Evolutionary conservation across 2,888 invertebrate genomes (phyloP), one percentile per base, ranked within the genome.

Genomic region (Pyrochroa serraticornis): DNA sequence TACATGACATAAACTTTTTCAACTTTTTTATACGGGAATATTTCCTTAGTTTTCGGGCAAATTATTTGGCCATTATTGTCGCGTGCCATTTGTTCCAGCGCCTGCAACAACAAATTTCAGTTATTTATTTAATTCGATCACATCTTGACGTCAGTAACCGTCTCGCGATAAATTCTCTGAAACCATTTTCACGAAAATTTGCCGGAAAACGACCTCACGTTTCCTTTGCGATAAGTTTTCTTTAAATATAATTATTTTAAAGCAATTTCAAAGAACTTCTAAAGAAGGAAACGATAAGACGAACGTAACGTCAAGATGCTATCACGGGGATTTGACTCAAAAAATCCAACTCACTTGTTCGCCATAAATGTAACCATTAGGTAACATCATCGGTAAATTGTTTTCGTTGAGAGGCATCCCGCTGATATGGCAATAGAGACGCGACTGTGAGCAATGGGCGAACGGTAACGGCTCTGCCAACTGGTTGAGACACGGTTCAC

Each of bases 1-100:
- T 86, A 98, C 97, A 98, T 97, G 50, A 99, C 95, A 78, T 91
- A 99, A 43, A 98, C 97, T 81, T 97, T 97, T 77, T 97, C 95
- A 42, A 93, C 91, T 78, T 96, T 95, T 70, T 93, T 92, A 79
- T 93, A 88, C 62, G 90, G 87, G 82, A 91, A 98, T 66, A 91
- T 88, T 76, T 95, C 92, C 80, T 94, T 95, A 56, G 97, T 97
- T 75, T 95, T 88, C 31, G 97, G 97, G 79, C 97, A 99, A 60
- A 91, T 88, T 60, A 98, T 88, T 69, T 90, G 90, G 38, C 97
- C 97, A 71, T 94, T 92, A 73, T 96, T 95, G 75, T 93, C 91
- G 49, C 82, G 80, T 73, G 97, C 94, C 91, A 97, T 95, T 76
- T 92, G 90, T 68, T 90, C 88, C 56, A 98, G 82, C 8, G 96